Percentiles rank a stretch among this genome's conserved stretches.
These are phyloP conservation scores for Drosophila hydei DNA, from an alignment of 1,140 invertebrate genomes.

Conservation along the genomic window DNA sequence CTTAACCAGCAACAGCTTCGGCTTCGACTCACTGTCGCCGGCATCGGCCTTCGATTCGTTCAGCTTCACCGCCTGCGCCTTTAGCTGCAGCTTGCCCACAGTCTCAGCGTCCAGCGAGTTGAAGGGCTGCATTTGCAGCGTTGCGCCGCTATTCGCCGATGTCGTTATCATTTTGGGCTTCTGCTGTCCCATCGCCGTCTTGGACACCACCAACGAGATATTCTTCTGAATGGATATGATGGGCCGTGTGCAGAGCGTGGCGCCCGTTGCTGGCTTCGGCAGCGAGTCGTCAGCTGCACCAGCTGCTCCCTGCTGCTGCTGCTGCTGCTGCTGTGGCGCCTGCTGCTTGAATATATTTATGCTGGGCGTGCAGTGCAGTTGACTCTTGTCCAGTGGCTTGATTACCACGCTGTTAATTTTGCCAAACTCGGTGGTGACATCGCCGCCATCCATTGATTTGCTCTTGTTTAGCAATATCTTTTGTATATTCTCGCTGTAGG, in stretches of 20 bases:
- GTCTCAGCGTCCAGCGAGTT: conserved; percentile 8
- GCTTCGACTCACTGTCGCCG: conserved; percentile 22
- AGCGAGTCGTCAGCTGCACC: conserved; percentile 15
- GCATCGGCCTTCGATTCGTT: conserved; percentile 8
- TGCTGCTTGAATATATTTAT: conserved; percentile 70
- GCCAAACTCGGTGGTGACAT: conserved; percentile 44
- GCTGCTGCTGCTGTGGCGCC: conserved; percentile 14
- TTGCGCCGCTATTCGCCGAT: conserved; percentile 28
- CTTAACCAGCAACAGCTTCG: conserved; percentile 32
- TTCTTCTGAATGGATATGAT: conserved; percentile 61
- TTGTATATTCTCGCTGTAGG: conserved; percentile 64
- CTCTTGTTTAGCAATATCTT: conserved; percentile 66
- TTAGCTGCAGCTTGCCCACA: conserved; percentile 34
- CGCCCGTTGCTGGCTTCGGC: conserved; percentile 22
- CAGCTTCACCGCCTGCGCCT: conserved; percentile 26
- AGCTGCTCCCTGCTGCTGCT: not conserved
- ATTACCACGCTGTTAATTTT: conserved; percentile 71
- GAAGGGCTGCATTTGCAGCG: conserved; percentile 54
- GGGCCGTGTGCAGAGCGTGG: conserved; percentile 42
- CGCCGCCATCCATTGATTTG: conserved; percentile 47
- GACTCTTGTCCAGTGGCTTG: conserved; percentile 59
- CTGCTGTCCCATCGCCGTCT: conserved; percentile 64
- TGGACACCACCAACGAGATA: conserved; percentile 66
- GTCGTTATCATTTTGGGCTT: conserved; percentile 69
- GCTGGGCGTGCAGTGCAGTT: conserved; percentile 53